Evolutionary conservation across 2,888 invertebrate species (phyloP).

Genomic region (Pyrocoelia pectoralis): DNA sequence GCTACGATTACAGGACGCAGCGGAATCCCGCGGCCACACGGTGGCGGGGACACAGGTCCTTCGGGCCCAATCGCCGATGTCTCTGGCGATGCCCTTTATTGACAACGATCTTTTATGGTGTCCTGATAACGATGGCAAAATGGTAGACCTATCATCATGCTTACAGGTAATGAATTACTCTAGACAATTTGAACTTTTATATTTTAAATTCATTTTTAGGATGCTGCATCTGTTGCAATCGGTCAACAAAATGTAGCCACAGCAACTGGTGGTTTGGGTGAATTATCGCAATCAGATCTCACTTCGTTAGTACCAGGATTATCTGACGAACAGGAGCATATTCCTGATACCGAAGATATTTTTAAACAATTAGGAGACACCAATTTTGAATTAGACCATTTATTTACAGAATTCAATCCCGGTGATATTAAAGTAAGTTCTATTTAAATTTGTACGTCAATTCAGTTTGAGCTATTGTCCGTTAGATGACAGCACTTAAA

Average conservation of each 20-base stretch:
- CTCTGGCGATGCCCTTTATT: conserved; percentile 93
- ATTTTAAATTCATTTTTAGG: conserved; percentile 59
- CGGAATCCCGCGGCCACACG: conserved; percentile 59
- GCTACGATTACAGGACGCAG: conserved; percentile 6
- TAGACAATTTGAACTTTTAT: not conserved
- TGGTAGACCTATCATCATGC: conserved; percentile 90
- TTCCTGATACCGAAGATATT: conserved; percentile 76
- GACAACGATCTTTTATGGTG: conserved; percentile 95
- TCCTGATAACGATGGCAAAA: conserved; percentile 94
- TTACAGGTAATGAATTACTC: conserved; percentile 72
- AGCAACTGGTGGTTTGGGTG: conserved; percentile 62
- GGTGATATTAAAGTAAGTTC: conserved; percentile 73
- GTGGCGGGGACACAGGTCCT: conserved; percentile 73
- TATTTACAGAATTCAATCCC: conserved; percentile 77
- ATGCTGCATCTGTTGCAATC: conserved; percentile 68
- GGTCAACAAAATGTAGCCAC: conserved; percentile 64
- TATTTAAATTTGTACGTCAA: not conserved
- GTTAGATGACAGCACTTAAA: conserved; percentile 19
- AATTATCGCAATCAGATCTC: conserved; percentile 76
- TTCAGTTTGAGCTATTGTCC: not conserved
- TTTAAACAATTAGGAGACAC: conserved; percentile 85
- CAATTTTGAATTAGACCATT: conserved; percentile 86
- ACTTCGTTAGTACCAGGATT: conserved; percentile 73
- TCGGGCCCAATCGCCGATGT: conserved; percentile 64
- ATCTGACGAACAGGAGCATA: conserved; percentile 59